These are phyloP conservation scores for Alethe diademata DNA, from an alignment of 2,113 vertebrate species.

Conservation along the genomic window DNA sequence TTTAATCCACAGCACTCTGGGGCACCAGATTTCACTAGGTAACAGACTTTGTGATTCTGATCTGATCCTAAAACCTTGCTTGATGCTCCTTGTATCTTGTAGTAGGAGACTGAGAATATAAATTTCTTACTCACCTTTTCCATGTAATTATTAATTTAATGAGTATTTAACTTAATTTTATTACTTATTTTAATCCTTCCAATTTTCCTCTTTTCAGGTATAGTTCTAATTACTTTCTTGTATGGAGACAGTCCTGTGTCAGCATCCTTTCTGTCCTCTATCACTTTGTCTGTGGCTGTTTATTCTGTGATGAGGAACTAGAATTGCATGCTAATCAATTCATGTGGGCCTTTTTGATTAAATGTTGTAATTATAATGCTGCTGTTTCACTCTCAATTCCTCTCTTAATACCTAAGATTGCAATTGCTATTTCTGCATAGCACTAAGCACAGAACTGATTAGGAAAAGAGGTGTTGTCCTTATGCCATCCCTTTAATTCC, in stretches of 20 bases:
- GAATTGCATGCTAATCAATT: neutral
- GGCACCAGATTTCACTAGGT: neutral
- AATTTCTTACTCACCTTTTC: neutral
- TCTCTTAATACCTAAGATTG: neutral
- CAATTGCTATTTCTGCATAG: neutral
- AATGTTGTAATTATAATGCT: neutral
- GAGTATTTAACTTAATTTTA: neutral
- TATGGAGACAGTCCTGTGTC: neutral
- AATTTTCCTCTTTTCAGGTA: neutral
- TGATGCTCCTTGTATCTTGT: neutral
- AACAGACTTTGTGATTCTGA: neutral
- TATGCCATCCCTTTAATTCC: neutral
- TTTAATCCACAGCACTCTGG: neutral
- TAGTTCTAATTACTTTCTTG: neutral
- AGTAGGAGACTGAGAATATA: neutral
- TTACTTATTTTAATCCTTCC: neutral
- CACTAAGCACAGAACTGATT: neutral
- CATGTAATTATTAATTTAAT: neutral
- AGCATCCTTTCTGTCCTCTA: neutral
- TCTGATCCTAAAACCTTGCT: neutral
- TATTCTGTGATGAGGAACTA: neutral
- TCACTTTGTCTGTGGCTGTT: neutral
- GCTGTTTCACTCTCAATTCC: neutral
- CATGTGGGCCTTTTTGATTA: neutral
- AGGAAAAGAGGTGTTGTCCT: neutral